Conservation (phyloP, 2,113 vertebrate genomes). For the Alligator sinensis region DNA sequence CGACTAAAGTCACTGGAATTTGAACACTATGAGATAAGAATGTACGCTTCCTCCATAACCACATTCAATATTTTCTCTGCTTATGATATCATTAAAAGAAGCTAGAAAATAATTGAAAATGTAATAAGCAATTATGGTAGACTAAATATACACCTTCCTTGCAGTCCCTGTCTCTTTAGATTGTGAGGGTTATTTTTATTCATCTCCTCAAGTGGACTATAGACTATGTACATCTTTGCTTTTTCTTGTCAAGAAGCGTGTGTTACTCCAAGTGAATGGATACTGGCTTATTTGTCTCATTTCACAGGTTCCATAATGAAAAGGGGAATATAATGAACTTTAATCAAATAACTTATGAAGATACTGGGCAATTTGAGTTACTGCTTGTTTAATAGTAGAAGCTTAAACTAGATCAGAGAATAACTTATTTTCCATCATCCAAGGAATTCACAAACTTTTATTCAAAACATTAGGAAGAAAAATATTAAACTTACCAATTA, state of each 20-base stretch:
- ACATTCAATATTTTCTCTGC: neutral
- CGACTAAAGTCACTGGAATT: neutral
- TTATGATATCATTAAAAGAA: neutral
- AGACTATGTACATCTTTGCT: neutral
- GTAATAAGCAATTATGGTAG: neutral
- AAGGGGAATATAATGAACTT: constrained; percentile 22
- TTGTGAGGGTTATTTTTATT: neutral
- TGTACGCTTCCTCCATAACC: neutral
- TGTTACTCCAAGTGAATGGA: neutral
- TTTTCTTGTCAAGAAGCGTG: neutral
- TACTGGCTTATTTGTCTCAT: neutral
- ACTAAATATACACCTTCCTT: neutral
- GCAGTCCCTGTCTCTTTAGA: neutral
- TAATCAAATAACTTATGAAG: neutral
- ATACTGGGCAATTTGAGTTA: constrained; percentile 9
- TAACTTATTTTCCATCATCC: neutral
- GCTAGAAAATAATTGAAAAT: neutral
- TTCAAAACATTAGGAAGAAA: constrained; percentile 3
- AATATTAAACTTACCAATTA: constrained; percentile 1
- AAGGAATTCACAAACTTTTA: neutral
- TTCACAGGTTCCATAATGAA: neutral
- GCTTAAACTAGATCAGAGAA: neutral
- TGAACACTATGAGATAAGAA: neutral
- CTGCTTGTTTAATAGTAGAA: constrained; percentile 1
- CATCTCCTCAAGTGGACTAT: neutral